Conservation (phyloP, 2,113 vertebrate species). For the Illadopsis cleaveri region DNA sequence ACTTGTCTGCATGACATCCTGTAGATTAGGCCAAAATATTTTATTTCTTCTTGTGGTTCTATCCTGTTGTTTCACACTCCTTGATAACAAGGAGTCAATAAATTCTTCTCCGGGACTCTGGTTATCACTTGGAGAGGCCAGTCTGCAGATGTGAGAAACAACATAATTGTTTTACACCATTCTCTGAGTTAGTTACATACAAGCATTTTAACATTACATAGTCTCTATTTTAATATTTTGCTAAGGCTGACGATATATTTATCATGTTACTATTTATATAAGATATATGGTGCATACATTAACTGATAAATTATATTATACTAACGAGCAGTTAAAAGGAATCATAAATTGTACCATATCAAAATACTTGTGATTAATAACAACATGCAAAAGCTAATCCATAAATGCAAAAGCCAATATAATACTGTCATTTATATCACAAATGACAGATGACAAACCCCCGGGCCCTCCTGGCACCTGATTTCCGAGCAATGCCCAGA, state of each 20-base stretch:
- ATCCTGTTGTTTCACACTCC: neutral
- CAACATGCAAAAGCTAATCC: neutral
- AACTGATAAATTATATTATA: neutral
- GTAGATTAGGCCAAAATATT: neutral
- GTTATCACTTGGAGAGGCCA: neutral
- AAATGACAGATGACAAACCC: neutral
- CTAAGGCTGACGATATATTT: neutral
- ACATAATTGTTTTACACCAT: neutral
- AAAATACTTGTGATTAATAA: neutral
- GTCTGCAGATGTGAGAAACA: neutral
- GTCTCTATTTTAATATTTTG: neutral
- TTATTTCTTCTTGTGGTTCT: neutral
- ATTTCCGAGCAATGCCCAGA: neutral
- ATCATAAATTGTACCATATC: neutral
- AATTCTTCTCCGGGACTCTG: neutral
- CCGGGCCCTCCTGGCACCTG: rapidly evolving
- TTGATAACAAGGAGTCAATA: neutral
- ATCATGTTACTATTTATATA: neutral
- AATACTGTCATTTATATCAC: neutral
- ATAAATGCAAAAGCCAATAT: neutral
- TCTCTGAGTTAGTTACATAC: neutral
- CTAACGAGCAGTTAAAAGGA: neutral
- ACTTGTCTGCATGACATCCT: neutral
- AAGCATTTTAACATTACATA: neutral
- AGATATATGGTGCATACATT: neutral